Evolutionary conservation across 2,888 invertebrate species (phyloP).

Genomic region (Watsonalla cultraria): DNA sequence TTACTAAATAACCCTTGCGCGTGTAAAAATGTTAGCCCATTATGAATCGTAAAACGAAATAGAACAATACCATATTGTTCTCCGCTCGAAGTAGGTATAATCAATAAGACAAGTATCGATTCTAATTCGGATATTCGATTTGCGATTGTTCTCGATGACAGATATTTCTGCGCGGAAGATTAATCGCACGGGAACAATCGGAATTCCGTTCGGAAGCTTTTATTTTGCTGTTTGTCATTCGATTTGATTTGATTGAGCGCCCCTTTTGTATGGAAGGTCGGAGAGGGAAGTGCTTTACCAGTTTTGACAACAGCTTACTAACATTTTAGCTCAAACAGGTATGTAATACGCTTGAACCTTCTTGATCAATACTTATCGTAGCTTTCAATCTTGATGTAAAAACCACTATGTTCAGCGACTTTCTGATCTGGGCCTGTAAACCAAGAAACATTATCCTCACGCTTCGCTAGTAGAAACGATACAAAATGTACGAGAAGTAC

Average conservation of each 20-base stretch:
- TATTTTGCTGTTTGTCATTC: conserved; percentile 12
- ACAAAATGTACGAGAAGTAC: too few species aligned
- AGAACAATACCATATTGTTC: conserved; percentile 67
- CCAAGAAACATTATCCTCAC: too few species aligned
- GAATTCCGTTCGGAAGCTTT: conserved; percentile 19
- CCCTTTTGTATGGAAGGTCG: conserved; percentile 4
- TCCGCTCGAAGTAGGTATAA: conserved; percentile 47
- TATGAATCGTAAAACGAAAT: conserved; percentile 26
- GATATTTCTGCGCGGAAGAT: conserved; percentile 43
- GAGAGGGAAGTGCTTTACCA: too few species aligned
- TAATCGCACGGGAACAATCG: conserved; percentile 32
- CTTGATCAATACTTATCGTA: too few species aligned
- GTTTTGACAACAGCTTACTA: too few species aligned
- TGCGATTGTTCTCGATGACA: conserved; percentile 43
- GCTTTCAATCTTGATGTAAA: too few species aligned
- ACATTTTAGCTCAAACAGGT: too few species aligned
- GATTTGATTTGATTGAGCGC: conserved; percentile 25
- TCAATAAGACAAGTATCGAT: conserved; percentile 30
- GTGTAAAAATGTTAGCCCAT: conserved; percentile 35
- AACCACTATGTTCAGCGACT: too few species aligned
- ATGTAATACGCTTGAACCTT: too few species aligned
- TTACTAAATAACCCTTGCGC: conserved; percentile 41
- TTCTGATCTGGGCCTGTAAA: too few species aligned
- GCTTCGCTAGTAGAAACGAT: too few species aligned
- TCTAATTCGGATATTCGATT: conserved; percentile 24